phyloP scores from a whole-genome alignment of 2,888 invertebrate species.

The Drosophila colorata region DNA sequence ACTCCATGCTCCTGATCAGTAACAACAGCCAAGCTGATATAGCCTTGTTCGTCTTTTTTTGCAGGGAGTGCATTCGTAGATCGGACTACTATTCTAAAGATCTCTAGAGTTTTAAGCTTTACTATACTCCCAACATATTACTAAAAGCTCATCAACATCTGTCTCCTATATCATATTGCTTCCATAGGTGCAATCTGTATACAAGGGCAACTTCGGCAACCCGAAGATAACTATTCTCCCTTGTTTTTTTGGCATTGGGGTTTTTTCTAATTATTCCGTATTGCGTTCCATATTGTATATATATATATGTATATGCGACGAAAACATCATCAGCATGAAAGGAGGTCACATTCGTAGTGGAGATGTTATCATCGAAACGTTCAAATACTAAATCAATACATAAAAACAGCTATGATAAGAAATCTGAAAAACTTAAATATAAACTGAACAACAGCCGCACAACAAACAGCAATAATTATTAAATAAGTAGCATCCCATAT shows the following conservation, averaged over 20 bases:
- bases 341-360: conserved; percentile 83
- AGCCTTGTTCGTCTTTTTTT: too few relatives aligned
- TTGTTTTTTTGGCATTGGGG: conserved; percentile 15
- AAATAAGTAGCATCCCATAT: conserved; percentile 73
- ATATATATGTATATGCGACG: conserved; percentile 20
- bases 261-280: conserved; percentile 14
- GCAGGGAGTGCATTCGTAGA: too few relatives aligned
- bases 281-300: conserved; percentile 32
- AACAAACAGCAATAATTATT: conserved; percentile 64
- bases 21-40: too few relatives aligned
- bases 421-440: conserved; percentile 83
- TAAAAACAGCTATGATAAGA: conserved; percentile 84
- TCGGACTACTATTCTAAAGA: too few relatives aligned
- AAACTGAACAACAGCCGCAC: conserved; percentile 64
- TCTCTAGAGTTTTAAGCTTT: too few relatives aligned
- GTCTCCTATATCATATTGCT: too few relatives aligned
- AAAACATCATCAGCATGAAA: conserved; percentile 65
- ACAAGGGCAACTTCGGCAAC: too few relatives aligned
- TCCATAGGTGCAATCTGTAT: too few relatives aligned
- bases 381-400: conserved; percentile 84
- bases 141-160: too few relatives aligned
- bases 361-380: conserved; percentile 83
- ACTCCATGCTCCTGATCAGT: too few relatives aligned
- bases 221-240: not conserved
- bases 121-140: too few relatives aligned